Conservation (phyloP, 2,113 vertebrate species). For the Cyprinodon tularosa region DNA sequence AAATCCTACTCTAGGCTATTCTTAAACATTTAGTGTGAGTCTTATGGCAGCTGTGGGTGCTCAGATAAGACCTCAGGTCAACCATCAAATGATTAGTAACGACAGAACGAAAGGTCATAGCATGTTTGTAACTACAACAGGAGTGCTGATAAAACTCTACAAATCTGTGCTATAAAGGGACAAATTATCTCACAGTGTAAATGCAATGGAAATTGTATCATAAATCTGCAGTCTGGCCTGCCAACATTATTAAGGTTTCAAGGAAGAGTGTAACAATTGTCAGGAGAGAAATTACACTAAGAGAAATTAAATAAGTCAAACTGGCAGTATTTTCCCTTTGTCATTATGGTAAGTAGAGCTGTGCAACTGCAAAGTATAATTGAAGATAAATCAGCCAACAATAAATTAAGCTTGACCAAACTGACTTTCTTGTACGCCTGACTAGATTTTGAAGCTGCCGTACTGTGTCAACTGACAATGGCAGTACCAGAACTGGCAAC, state of each 20-base stretch:
- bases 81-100: slow-evolving; percentile 17
- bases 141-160: slow-evolving; percentile 11
- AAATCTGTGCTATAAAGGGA: slow-evolving; percentile 43
- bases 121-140: slow-evolving; percentile 21
- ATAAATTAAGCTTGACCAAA: neutral
- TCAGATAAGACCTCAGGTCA: slow-evolving; percentile 34
- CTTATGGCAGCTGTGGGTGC: slow-evolving; percentile 30
- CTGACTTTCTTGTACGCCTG: neutral
- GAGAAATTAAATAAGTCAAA: neutral
- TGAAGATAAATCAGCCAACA: neutral
- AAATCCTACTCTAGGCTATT: slow-evolving; percentile 10
- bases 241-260: neutral
- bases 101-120: slow-evolving; percentile 7
- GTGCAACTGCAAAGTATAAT: neutral
- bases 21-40: slow-evolving; percentile 38
- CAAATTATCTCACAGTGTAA: slow-evolving; percentile 33
- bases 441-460: neutral
- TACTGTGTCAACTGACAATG: neutral
- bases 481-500: slow-evolving; percentile 16
- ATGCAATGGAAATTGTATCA: slow-evolving; percentile 26
- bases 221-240: slow-evolving; percentile 35
- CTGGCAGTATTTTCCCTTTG: neutral
- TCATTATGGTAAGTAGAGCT: neutral
- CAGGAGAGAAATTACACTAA: neutral
- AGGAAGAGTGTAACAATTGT: slow-evolving; percentile 4